Conservation (phyloP, 2,113 vertebrate genomes). For the Cranoglanis bouderius region DNA sequence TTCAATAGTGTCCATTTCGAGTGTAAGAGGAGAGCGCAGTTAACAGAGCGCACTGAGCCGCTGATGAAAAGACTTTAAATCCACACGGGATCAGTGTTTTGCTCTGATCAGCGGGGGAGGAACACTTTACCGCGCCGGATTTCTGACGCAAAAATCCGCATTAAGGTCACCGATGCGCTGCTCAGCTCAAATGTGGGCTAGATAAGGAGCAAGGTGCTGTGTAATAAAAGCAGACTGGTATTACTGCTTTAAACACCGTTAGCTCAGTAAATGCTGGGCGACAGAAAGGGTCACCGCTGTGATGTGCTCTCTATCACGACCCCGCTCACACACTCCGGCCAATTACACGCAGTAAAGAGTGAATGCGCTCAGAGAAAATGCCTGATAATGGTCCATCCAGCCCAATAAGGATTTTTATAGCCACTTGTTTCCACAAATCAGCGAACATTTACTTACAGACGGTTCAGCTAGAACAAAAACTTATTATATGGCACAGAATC, state of each 20-base stretch:
- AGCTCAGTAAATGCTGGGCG: conserved; percentile 79
- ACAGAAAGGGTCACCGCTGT: conserved; percentile 78
- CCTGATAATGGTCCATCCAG: conserved; percentile 52
- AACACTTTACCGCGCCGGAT: conserved; percentile 66
- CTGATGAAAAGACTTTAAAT: conserved; percentile 67
- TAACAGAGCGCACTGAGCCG: conserved; percentile 66
- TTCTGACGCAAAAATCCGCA: conserved; percentile 72
- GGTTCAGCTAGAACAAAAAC: conserved; percentile 18
- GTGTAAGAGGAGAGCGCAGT: conserved; percentile 51
- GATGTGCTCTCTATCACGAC: conserved; percentile 73
- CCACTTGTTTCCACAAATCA: conserved; percentile 56
- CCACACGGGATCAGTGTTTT: conserved; percentile 62
- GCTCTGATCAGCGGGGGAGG: conserved; percentile 69
- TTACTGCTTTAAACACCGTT: conserved; percentile 76
- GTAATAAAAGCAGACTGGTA: conserved; percentile 72
- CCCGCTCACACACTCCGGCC: conserved; percentile 76
- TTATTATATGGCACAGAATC: not conserved
- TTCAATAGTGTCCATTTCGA: conserved; percentile 18
- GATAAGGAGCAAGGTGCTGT: conserved; percentile 69
- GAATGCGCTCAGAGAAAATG: conserved; percentile 52
- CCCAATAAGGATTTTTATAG: conserved; percentile 40
- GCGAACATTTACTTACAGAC: conserved; percentile 38
- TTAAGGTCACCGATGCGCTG: conserved; percentile 72
- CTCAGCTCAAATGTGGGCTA: conserved; percentile 65
- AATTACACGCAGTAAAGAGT: conserved; percentile 70